A percentile compares a stretch with the other conserved stretches of the same genome.
Evolutionary conservation across 2,888 invertebrate species (phyloP).

Genomic region (Isotomurus palustris): DNA sequence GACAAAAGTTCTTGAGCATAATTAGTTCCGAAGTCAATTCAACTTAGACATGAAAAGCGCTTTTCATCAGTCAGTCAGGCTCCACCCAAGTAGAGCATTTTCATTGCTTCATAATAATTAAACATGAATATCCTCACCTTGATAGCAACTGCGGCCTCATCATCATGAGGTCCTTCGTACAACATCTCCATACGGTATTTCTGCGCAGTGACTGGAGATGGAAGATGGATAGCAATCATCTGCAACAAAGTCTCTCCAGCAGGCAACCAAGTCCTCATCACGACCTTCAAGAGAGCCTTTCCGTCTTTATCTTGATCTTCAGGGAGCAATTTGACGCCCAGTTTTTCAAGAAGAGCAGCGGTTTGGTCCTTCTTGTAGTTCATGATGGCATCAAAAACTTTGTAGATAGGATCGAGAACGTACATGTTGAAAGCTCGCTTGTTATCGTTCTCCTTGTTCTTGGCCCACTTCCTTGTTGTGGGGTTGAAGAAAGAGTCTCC

Average conservation of each 20-base stretch:
- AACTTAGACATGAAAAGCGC: constrained; percentile 35
- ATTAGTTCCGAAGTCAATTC: constrained; percentile 22
- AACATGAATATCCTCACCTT: constrained; percentile 59
- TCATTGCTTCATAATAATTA: not conserved
- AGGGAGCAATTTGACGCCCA: constrained; percentile 83
- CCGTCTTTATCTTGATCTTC: constrained; percentile 97
- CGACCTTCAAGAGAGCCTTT: constrained; percentile 90
- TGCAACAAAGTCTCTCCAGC: constrained; percentile 99
- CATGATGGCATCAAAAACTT: constrained; percentile 81
- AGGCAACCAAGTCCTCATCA: constrained; percentile 99
- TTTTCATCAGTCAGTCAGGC: constrained; percentile 39
- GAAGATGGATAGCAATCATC: constrained; percentile 99
- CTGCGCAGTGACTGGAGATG: constrained; percentile 97
- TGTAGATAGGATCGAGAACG: constrained; percentile 97
- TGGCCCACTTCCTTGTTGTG: constrained; percentile 97
- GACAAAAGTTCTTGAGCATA: too few relatives aligned
- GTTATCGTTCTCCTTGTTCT: constrained; percentile 82
- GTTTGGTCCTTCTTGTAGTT: constrained; percentile 94
- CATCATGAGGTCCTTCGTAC: constrained; percentile 97
- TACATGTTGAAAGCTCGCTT: constrained; percentile 99
- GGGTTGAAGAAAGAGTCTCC: constrained; percentile 99
- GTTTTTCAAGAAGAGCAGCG: constrained; percentile 77
- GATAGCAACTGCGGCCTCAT: constrained; percentile 86
- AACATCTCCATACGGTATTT: constrained; percentile 99
- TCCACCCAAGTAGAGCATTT: not conserved